Evolutionary conservation across 2,888 invertebrate species (phyloP), one percentile per base, ranked within the genome.

Genomic region (Himalopsyche japonica): DNA sequence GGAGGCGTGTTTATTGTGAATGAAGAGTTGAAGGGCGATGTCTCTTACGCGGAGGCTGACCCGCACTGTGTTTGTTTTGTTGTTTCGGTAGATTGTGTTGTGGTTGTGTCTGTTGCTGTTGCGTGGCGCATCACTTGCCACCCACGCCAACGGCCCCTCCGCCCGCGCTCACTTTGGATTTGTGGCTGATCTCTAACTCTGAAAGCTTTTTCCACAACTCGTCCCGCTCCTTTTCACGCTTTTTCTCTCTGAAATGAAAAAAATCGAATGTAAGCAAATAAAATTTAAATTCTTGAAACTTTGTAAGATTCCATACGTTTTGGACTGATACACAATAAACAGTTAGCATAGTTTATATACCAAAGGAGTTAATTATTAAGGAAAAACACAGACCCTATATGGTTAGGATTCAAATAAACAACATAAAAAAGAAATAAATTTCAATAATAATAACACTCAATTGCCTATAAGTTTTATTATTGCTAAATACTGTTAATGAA

Each of bases 191-290:
- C 94, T 98, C 97, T 93, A 98, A 94, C 93, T 98, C 97, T 89
- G 95, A 96, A 91, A 98, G 93, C 92, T 95, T 96, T 93, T 97
- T 97, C 99, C 99, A 99, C 91, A 99, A 93, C 92, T 99, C 99
- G 91, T 91, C 98, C 93, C 94, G 99, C 97, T 93, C 98, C 95
- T 94, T 98, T 97, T 92, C 97, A 93, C 94, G 98, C 96, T 94
- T 98, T 96, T 93, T 98, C 97, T 94, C 98, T 98, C 92, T 92
- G 90, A 48, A 90, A 89, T 15, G 43, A 43, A 15, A 12, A 43
- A 15, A 43, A 15, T 43, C 43, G 15, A 43, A 43, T 43, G 43
- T 43, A 15, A 43, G 15, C 4, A 43, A 43, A 43, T 43, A 43
- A 12, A 15, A 15, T 43, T 43, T 43, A 15, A 43, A 3, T 43